Conservation (phyloP, 2,888 invertebrate species). For the Dasypogon diadema region DNA sequence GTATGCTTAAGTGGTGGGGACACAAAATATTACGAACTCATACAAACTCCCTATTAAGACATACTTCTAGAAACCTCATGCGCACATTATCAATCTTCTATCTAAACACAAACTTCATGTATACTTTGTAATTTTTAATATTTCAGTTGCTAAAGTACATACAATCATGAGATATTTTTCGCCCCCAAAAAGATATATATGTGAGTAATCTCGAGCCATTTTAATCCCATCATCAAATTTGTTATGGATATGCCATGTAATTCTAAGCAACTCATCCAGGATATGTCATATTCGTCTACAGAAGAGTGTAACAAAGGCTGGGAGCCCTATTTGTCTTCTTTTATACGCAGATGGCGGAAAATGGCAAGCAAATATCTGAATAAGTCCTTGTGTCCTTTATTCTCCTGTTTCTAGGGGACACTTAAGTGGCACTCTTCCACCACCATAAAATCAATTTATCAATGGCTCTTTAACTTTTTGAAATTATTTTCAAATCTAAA, state of each 20-base stretch:
- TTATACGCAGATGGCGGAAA: neutral
- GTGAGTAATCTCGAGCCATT: neutral
- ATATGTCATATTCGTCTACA: neutral
- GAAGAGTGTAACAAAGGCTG: neutral
- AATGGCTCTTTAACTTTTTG: too few relatives aligned
- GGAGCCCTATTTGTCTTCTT: constrained; percentile 1
- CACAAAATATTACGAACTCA: too few relatives aligned
- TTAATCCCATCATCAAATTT: constrained; percentile 26
- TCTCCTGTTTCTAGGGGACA: neutral
- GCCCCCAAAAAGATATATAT: constrained; percentile 20
- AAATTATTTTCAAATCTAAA: too few relatives aligned
- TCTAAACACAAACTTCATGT: too few relatives aligned
- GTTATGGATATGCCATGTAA: neutral
- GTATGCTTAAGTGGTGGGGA: too few relatives aligned
- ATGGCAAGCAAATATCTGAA: neutral
- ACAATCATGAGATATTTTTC: too few relatives aligned
- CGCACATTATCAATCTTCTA: too few relatives aligned
- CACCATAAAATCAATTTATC: constrained; percentile 2
- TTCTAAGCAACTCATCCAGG: neutral
- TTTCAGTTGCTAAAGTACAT: too few relatives aligned
- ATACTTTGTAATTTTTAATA: too few relatives aligned
- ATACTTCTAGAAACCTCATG: too few relatives aligned
- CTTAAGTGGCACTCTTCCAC: neutral
- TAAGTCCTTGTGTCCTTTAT: neutral
- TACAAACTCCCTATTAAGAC: too few relatives aligned